Conservation (phyloP, 2,888 invertebrate species). For the Matsumyia berberina region DNA sequence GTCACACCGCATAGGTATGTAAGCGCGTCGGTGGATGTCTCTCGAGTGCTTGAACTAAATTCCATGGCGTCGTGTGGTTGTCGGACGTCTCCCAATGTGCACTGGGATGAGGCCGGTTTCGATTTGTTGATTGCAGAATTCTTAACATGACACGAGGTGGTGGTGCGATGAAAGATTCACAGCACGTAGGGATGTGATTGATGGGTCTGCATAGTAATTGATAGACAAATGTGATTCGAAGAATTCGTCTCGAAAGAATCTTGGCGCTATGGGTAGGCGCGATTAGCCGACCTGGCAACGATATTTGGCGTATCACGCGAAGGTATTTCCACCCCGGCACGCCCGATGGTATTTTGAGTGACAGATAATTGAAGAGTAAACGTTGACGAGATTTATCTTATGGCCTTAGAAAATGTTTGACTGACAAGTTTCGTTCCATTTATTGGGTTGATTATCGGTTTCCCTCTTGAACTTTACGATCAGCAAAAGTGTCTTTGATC, state of each 20-base stretch:
- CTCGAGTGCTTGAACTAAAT: constrained; percentile 69
- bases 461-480: too few relatives aligned
- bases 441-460: too few relatives aligned
- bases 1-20: constrained; percentile 65
- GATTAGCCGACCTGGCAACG: constrained; percentile 72
- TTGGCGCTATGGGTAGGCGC: constrained; percentile 74
- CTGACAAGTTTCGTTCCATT: too few relatives aligned
- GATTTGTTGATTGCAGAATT: constrained; percentile 63
- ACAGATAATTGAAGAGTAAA: constrained; percentile 6
- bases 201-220: constrained; percentile 65
- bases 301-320: constrained; percentile 63
- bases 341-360: constrained; percentile 46
- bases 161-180: constrained; percentile 75
- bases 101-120: background rate
- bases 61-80: constrained; percentile 59
- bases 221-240: constrained; percentile 73
- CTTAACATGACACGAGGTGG: constrained; percentile 68
- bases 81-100: constrained; percentile 13
- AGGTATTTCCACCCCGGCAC: constrained; percentile 55
- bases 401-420: background rate
- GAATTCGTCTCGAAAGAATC: constrained; percentile 70
- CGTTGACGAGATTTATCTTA: background rate
- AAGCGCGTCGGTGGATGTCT: constrained; percentile 49
- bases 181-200: constrained; percentile 66
- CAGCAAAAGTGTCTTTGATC: too few relatives aligned